Conservation (phyloP, 53 echinoderm and acorn worm species). For the Stichopus horrens region DNA sequence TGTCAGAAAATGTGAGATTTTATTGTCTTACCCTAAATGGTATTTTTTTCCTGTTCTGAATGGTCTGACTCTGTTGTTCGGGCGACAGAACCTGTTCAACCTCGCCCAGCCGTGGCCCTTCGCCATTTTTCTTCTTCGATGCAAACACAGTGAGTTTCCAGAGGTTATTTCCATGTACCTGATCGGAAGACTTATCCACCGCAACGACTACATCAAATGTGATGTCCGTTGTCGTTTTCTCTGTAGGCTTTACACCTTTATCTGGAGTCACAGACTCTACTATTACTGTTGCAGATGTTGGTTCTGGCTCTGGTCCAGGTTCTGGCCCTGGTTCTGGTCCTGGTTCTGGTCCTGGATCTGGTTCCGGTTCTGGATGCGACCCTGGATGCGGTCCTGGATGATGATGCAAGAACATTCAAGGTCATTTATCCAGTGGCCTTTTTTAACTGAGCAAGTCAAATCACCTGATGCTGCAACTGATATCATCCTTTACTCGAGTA, state of each 20-base stretch:
- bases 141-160: slow-evolving; percentile 62
- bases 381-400: no score
- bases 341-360: no score
- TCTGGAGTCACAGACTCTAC: slow-evolving; percentile 17
- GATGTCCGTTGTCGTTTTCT: slow-evolving; percentile 17
- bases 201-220: slow-evolving; percentile 47
- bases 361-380: no score
- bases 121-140: slow-evolving; percentile 62
- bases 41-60: slow-evolving; percentile 20
- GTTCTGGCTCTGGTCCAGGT: slow-evolving; percentile 10
- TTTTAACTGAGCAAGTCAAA: no score
- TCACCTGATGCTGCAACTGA: no score
- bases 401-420: no score
- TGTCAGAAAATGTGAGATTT: no score
- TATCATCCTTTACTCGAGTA: no score
- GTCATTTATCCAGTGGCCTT: no score
- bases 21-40: slow-evolving; percentile 15
- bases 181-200: slow-evolving; percentile 38
- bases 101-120: slow-evolving; percentile 47
- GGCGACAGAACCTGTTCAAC: slow-evolving; percentile 50
- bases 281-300: background rate
- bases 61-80: slow-evolving; percentile 39
- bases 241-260: slow-evolving; percentile 6
- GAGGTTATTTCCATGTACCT: slow-evolving; percentile 54
- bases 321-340: background rate